Conservation (phyloP, 1,140 invertebrate genomes). For the Artemia franciscana region DNA sequence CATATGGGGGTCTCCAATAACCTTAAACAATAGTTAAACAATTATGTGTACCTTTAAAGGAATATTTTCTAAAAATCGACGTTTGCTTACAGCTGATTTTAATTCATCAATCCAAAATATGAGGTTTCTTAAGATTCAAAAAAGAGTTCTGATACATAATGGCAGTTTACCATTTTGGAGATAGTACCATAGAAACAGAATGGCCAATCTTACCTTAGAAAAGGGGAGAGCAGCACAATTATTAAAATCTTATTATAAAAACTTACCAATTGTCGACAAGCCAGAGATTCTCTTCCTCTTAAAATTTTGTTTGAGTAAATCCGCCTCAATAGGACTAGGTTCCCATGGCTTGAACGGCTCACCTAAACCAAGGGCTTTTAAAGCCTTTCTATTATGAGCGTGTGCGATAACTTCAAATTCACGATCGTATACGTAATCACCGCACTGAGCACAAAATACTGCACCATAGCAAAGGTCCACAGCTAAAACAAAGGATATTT, state of each 20-base stretch:
- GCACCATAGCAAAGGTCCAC: slow-evolving; percentile 70
- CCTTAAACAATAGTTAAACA: too few species aligned
- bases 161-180: too few species aligned
- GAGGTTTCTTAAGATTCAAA: too few species aligned
- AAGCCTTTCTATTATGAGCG: slow-evolving; percentile 29
- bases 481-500: slow-evolving; percentile 22
- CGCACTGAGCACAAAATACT: slow-evolving; percentile 71
- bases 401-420: slow-evolving; percentile 33
- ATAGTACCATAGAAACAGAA: slow-evolving; percentile 7
- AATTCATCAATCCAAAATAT: too few species aligned
- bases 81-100: too few species aligned
- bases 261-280: slow-evolving; percentile 50
- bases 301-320: slow-evolving; percentile 39
- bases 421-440: slow-evolving; percentile 73
- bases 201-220: not conserved
- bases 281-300: slow-evolving; percentile 50
- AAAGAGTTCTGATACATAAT: too few species aligned
- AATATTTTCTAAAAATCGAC: too few species aligned
- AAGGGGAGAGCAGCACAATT: not conserved
- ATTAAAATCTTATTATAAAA: not conserved
- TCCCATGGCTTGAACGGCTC: slow-evolving; percentile 51
- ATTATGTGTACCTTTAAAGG: too few species aligned
- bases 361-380: slow-evolving; percentile 37
- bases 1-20: too few species aligned
- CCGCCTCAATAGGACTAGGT: slow-evolving; percentile 43